Evolutionary conservation across 2,888 invertebrate species (phyloP), one percentile per base, ranked within the genome.

Genomic region (Laspeyria flexula): DNA sequence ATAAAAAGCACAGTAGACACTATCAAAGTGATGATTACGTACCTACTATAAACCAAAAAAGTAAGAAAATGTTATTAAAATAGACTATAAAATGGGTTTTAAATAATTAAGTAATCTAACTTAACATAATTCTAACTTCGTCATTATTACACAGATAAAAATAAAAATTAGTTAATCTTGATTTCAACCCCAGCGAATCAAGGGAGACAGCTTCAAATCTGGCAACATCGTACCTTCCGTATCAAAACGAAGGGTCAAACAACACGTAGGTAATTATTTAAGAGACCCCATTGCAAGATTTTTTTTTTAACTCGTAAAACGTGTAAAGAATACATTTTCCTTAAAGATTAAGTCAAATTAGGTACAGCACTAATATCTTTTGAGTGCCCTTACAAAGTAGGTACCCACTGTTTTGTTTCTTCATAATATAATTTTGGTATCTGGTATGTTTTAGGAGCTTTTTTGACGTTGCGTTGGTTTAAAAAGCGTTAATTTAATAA

Each of bases 261-360:
- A 70, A 78, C 90, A 90, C 88, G 88, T 87, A 86, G 83, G 81
- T 88, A 88, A 90, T 90, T 88, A 86, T 89, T 87, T 85, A 81
- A 79, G 75, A 76, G 78, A 70, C 71, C 71, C 75, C 67, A 55
- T 67, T 61, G 54, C 65, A 64, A 73, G 73, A 64, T 71, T 74
- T 75, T 79, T 76, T 65, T 73, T 71, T 63, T 41, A n/a, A 52
- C 58, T 62, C 64, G 60, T 78, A 71, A 83, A 83, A 80, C 76
- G 77, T 73, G 77, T 30, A 46, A 33, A 43, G 68, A 77, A 77
- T 73, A 42, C 41, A 60, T 64, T 69, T 71, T 65, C 65, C 65
- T 57, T 44, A 61, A 59, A 68, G 58, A 71, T 69, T 65, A 68
- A 59, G 43, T 53, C 52, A 67, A 67, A 71, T 71, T 64, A 68